These are phyloP conservation scores for Sinodicranocentrus sp. DNA, from an alignment of 2,888 invertebrate genomes.

Conservation along the genomic window DNA sequence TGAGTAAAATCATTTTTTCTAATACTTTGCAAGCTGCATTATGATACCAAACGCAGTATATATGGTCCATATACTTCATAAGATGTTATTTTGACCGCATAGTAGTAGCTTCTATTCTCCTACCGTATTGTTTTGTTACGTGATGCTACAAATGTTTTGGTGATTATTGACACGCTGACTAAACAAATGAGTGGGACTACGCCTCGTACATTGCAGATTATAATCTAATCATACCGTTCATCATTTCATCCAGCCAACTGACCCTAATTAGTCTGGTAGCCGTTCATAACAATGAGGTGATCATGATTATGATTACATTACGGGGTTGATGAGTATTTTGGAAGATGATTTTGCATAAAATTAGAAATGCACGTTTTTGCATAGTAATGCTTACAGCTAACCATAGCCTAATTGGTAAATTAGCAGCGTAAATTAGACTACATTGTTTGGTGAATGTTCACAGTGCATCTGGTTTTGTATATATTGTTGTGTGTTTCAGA, in stretches of 20 bases:
- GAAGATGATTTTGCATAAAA: conserved; percentile 7
- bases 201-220: conserved; percentile 50
- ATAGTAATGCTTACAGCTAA: neutral
- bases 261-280: conserved; percentile 60
- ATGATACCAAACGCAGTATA: too few relatives aligned
- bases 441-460: too few relatives aligned
- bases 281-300: conserved; percentile 49
- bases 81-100: too few relatives aligned
- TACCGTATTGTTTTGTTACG: neutral
- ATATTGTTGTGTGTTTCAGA: too few relatives aligned
- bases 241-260: conserved; percentile 61
- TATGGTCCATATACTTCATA: too few relatives aligned
- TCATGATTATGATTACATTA: neutral
- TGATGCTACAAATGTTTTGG: neutral
- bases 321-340: conserved; percentile 30
- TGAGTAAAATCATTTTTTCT: too few relatives aligned
- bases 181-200: conserved; percentile 49
- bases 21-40: too few relatives aligned
- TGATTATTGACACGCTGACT: neutral
- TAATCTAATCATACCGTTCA: conserved; percentile 55
- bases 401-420: too few relatives aligned
- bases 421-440: too few relatives aligned
- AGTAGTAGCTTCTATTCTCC: neutral
- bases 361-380: conserved; percentile 38
- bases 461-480: too few relatives aligned